These are phyloP conservation scores for Pseudoatta argentina DNA, from an alignment of 1,140 invertebrate genomes.

Conservation along the genomic window DNA sequence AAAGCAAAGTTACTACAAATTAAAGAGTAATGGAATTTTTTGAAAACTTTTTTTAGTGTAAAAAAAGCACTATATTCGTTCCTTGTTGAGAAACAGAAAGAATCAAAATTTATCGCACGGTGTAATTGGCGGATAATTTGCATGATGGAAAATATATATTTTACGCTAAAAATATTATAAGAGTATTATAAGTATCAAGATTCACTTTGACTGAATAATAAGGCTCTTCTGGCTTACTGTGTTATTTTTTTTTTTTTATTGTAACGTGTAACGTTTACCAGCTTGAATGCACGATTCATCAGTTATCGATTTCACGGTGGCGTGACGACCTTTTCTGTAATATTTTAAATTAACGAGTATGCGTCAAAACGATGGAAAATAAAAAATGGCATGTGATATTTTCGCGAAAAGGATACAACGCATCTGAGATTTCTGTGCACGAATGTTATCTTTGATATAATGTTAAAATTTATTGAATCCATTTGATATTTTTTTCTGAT, in stretches of 20 bases:
- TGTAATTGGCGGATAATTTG: no score
- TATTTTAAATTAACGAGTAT: constrained; percentile 50
- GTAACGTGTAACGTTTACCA: not conserved
- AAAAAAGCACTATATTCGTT: no score
- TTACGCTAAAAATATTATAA: no score
- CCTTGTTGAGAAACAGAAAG: no score
- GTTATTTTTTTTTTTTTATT: not conserved
- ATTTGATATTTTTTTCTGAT: not conserved
- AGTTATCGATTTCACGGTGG: constrained; percentile 46
- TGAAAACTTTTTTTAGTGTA: no score
- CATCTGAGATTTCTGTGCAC: not conserved
- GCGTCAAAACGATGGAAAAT: not conserved
- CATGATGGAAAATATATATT: no score
- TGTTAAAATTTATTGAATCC: not conserved
- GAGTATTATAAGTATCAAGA: no score
- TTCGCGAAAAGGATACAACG: not conserved
- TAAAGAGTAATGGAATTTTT: no score
- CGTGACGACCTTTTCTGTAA: constrained; percentile 32
- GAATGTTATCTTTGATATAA: not conserved
- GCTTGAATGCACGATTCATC: not conserved
- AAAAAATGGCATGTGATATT: not conserved
- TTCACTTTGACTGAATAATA: no score
- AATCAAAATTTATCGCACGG: no score
- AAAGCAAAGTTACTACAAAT: no score
- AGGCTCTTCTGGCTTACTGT: not conserved